A percentile compares a stretch with the other conserved stretches of the same genome.
Evolutionary conservation across 1,140 invertebrate species (phyloP).

Genomic region (Pachyrhynchus sulphureomaculatus): DNA sequence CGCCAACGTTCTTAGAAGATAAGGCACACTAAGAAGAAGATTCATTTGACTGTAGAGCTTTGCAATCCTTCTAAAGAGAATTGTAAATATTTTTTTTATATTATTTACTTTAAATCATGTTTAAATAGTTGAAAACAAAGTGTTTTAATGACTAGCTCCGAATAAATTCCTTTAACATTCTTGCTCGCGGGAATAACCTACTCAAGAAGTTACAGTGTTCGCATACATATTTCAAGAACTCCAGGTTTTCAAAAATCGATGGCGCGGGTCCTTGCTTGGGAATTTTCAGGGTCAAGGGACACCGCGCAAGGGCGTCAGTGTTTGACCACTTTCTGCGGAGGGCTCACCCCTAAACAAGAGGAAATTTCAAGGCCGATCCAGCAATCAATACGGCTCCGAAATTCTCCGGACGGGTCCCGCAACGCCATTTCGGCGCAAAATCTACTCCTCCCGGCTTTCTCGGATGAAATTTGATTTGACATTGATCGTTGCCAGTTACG

Average conservation of each 20-base stretch:
- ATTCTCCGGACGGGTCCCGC: constrained; percentile 6
- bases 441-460: constrained; percentile 4
- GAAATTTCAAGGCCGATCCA: constrained; percentile 39
- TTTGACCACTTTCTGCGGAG: constrained; percentile 25
- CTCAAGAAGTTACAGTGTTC: too few relatives aligned
- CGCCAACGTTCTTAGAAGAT: too few relatives aligned
- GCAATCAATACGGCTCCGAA: constrained; percentile 40
- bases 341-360: constrained; percentile 30
- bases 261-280: constrained; percentile 16
- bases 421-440: constrained; percentile 26
- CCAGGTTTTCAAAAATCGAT: constrained; percentile 2
- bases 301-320: constrained; percentile 39
- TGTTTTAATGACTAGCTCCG: too few relatives aligned
- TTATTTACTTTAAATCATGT: too few relatives aligned
- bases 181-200: too few relatives aligned
- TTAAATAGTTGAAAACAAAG: too few relatives aligned
- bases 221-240: background rate
- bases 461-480: constrained; percentile 21
- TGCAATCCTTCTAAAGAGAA: too few relatives aligned
- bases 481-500: constrained; percentile 1
- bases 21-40: too few relatives aligned
- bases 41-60: too few relatives aligned
- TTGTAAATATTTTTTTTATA: too few relatives aligned
- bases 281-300: constrained; percentile 40
- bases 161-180: too few relatives aligned